Evolutionary conservation across 2,113 vertebrate species (phyloP).

Genomic region (Datnioides undecimradiatus): DNA sequence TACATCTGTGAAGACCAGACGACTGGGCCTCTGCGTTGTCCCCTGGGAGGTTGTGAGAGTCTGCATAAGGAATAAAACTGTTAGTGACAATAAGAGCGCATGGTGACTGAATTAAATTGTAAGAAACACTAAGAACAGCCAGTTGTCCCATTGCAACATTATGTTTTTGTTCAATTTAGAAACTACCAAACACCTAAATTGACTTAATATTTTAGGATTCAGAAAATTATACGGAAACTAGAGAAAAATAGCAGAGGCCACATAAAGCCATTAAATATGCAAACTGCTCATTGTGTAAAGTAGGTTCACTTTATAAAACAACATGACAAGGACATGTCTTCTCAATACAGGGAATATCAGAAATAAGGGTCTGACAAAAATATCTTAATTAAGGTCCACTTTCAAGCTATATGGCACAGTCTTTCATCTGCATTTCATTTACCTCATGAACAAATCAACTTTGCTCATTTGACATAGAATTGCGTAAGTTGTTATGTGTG

Average conservation of each 20-base stretch:
- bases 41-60: constrained; percentile 89
- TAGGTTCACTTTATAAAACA: neutral
- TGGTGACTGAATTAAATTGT: neutral
- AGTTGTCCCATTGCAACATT: neutral
- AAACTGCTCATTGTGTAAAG: neutral
- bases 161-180: constrained; percentile 19
- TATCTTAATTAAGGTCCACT: neutral
- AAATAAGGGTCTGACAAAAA: neutral
- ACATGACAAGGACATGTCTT: neutral
- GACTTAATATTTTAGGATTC: neutral
- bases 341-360: neutral
- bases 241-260: constrained; percentile 27
- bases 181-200: neutral
- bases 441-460: neutral
- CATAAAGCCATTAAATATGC: constrained; percentile 3
- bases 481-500: neutral
- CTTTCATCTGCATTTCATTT: neutral
- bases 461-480: neutral
- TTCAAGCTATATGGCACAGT: neutral
- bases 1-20: constrained; percentile 96
- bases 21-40: constrained; percentile 92
- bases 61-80: constrained; percentile 77
- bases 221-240: constrained; percentile 24
- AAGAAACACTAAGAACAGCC: neutral
- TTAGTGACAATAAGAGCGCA: constrained; percentile 2